These are phyloP conservation scores for Drosophila ironensis DNA, from an alignment of 1,140 invertebrate genomes.

Conservation along the genomic window DNA sequence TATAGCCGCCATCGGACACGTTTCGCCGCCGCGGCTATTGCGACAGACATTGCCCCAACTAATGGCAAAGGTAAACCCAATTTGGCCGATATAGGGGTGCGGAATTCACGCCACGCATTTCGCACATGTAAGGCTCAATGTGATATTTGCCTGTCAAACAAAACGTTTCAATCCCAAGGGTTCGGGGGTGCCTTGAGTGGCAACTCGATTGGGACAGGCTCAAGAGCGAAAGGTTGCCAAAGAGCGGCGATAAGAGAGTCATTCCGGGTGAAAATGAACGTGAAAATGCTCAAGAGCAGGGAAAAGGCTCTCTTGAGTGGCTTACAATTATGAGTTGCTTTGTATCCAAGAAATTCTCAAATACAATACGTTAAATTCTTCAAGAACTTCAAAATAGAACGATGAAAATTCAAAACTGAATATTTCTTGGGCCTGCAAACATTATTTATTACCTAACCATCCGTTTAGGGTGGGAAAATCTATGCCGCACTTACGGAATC, in stretches of 20 bases:
- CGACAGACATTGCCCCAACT: neutral
- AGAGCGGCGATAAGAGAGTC: neutral
- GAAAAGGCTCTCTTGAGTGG: no score
- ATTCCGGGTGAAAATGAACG: neutral
- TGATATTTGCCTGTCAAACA: neutral
- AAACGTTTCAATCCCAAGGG: neutral
- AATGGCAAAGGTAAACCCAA: neutral
- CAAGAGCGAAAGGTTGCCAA: neutral
- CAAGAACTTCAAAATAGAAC: no score
- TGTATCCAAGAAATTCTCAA: no score
- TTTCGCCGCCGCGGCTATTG: constrained; percentile 15
- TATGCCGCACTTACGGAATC: neutral
- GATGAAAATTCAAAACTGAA: no score
- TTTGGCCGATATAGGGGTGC: neutral
- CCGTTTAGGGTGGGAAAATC: neutral
- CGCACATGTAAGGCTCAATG: neutral
- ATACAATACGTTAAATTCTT: no score
- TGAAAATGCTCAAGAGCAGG: neutral
- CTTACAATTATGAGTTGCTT: no score
- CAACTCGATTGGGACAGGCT: neutral
- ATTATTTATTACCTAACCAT: no score
- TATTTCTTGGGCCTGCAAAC: no score
- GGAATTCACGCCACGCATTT: neutral
- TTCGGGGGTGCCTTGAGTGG: neutral
- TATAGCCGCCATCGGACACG: constrained; percentile 7